Percentiles rank a stretch among this genome's conserved stretches.
phyloP scores from a whole-genome alignment of 2,113 vertebrate species.

The Sula dactylatra region DNA sequence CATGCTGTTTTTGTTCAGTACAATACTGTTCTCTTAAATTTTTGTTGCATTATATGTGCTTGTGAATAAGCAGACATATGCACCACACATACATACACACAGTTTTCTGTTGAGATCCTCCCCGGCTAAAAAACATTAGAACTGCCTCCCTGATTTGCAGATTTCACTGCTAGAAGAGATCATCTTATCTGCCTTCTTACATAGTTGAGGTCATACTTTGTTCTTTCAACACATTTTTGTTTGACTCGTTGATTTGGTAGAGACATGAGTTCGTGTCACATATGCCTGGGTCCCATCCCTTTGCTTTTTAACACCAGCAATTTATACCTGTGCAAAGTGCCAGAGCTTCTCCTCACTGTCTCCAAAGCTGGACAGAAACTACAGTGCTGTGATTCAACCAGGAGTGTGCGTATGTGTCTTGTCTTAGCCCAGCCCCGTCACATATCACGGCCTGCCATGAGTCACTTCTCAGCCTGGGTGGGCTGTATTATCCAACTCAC shows the following conservation, averaged over 20 bases:
- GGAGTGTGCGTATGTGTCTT: background rate
- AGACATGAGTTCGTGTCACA: background rate
- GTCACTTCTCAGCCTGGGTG: background rate
- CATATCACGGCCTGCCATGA: background rate
- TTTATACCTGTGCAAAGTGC: background rate
- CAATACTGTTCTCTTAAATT: background rate
- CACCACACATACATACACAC: rapidly evolving
- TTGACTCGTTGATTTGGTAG: background rate
- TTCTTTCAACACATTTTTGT: background rate
- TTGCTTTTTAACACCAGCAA: background rate
- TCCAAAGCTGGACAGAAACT: background rate
- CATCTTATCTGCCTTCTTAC: background rate
- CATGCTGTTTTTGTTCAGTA: background rate
- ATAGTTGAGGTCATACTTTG: background rate
- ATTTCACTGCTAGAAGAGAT: background rate
- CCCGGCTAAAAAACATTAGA: background rate
- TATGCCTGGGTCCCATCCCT: background rate
- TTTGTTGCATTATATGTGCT: background rate
- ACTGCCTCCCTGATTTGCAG: background rate
- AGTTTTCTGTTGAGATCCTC: background rate
- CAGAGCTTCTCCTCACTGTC: background rate
- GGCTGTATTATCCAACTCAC: background rate
- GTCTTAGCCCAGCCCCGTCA: background rate
- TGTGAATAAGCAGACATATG: background rate
- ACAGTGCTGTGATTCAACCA: background rate